Evolutionary conservation across 2,797 vertebrate species (phyloP).

Genomic region (Lepilemur ruficaudatus): DNA sequence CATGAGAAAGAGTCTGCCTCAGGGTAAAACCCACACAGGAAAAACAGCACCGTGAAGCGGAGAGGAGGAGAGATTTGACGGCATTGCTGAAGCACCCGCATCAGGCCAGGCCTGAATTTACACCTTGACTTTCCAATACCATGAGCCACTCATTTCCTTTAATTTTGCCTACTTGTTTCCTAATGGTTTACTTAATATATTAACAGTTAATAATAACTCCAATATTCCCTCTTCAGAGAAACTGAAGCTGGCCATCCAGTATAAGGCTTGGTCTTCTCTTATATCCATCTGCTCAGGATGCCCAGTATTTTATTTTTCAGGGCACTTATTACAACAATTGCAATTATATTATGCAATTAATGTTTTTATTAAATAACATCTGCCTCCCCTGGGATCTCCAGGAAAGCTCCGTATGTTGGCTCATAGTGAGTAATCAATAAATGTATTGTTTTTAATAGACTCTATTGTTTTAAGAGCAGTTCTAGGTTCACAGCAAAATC

Average conservation of each 20-base stretch:
- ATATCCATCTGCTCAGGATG: no score
- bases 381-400: not conserved
- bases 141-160: not conserved
- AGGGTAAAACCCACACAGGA: not conserved
- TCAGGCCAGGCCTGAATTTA: not conserved
- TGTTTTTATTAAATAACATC: not conserved
- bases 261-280: not conserved
- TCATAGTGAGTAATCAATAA: not conserved
- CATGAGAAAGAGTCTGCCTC: not conserved
- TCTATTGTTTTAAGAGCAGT: not conserved
- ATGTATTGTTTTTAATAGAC: not conserved
- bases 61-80: not conserved
- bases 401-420: not conserved
- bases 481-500: not conserved
- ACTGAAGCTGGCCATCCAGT: not conserved
- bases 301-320: not conserved
- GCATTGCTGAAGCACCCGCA: not conserved
- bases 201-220: not conserved
- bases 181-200: not conserved
- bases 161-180: not conserved
- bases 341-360: not conserved
- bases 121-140: no score
- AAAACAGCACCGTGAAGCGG: not conserved
- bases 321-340: not conserved
- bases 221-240: not conserved